Conservation (phyloP, 1,140 invertebrate species). For the Dendrolimus kikuchii region DNA sequence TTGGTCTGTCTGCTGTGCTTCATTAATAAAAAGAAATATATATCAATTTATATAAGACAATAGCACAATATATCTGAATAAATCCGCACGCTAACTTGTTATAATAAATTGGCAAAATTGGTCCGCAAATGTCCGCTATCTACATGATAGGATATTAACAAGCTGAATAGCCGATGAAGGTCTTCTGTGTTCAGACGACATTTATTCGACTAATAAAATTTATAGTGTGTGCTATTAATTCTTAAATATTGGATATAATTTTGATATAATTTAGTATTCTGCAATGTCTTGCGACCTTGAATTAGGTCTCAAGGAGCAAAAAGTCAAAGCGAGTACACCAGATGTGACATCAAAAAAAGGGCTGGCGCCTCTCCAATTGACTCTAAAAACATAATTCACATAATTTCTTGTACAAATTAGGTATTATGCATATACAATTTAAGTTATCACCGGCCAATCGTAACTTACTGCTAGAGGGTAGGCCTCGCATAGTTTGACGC, state of each 20-base stretch:
- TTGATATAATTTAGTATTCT: conserved; percentile 1
- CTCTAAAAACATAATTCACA: no score
- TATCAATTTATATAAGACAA: no score
- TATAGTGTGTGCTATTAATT: conserved; percentile 16
- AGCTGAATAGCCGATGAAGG: conserved; percentile 35
- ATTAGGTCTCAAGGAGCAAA: neutral
- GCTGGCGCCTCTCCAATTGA: conserved; percentile 6
- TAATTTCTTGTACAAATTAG: no score
- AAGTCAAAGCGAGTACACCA: no score
- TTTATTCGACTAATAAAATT: conserved; percentile 17
- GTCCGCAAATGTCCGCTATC: conserved; percentile 18
- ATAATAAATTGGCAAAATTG: conserved; percentile 21
- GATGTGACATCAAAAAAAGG: neutral
- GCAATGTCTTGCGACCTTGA: conserved; percentile 4
- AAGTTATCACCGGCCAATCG: no score
- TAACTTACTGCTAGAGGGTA: no score
- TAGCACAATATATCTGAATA: neutral
- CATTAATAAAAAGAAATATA: no score
- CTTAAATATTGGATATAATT: conserved; percentile 15
- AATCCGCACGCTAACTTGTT: neutral
- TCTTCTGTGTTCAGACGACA: conserved; percentile 16
- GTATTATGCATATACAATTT: no score
- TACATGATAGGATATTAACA: conserved; percentile 18
- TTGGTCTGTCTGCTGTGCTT: no score
- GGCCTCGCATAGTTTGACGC: no score